Conservation (phyloP, 2,113 vertebrate genomes). For the Ophthalmolycus amberensis region DNA sequence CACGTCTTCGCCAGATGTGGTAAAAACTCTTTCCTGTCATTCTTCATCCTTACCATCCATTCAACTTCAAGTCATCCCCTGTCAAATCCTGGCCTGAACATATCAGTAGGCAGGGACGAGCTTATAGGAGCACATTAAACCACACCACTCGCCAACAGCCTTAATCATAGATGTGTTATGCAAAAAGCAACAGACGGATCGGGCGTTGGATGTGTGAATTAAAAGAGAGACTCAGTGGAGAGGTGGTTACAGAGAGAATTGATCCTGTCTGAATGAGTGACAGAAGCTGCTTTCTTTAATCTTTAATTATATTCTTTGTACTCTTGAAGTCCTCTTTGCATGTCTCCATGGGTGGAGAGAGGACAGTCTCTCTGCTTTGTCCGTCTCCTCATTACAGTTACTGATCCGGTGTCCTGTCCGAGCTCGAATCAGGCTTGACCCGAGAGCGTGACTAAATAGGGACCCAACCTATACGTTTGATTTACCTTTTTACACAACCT, state of each 20-base stretch:
- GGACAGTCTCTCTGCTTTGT: background rate
- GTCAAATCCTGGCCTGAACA: background rate
- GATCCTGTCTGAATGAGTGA: background rate
- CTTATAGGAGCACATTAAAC: background rate
- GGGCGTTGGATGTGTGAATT: background rate
- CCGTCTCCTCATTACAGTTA: background rate
- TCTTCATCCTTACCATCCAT: background rate
- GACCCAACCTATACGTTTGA: constrained; percentile 10
- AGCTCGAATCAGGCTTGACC: background rate
- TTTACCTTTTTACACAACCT: constrained; percentile 28
- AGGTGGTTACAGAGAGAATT: background rate
- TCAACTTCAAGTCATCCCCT: background rate
- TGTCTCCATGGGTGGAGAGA: constrained; percentile 3
- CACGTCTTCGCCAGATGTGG: background rate
- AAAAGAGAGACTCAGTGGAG: background rate
- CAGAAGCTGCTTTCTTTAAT: background rate
- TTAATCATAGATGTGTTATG: background rate
- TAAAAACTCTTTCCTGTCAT: background rate
- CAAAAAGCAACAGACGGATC: background rate
- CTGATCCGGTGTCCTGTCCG: background rate
- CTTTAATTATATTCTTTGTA: background rate
- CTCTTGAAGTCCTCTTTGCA: background rate
- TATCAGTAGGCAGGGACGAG: background rate
- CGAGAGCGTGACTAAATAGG: background rate
- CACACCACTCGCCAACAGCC: background rate